Base-by-base conservation (phyloP, 2,888 invertebrate genomes). In the Baccha elongata region DNA sequence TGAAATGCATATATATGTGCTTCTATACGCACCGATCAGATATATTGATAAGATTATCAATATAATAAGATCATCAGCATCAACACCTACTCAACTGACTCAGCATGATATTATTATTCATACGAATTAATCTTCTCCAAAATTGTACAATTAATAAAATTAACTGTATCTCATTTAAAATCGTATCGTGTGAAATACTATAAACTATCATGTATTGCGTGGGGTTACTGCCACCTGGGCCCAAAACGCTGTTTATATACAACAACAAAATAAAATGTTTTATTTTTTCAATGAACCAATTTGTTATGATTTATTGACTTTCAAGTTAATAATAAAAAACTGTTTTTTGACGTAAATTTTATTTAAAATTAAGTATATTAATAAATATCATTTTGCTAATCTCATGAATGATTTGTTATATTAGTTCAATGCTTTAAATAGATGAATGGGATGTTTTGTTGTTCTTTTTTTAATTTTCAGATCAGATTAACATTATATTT, bases 271-370 rank as follows among this genome's bases (percentile, higher is more conserved):
- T 52, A 52, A 32, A 52, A 11, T 7, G 19, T 35, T 32, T n/a
- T 53, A 11, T 21, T 13, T 37, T 23, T 13, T 37, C 23, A 53
- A 53, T 35, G 19, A 21, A 53, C 19, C n/a, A 35, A 35, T 53
- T 53, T n/a, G 5, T 53, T 35, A 35, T 53, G 53, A 53, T 19
- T 53, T 35, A 53, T 19, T 35, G 19, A 7, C 17, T 53, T 32
- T 17, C 15, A 11, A 5, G 4, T n/a, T 53, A n/a, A n/a, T 44
- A 42, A 42, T 11, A 26, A 26, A 32, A 52, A n/a, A 17, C 6
- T n/a, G 19, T n/a, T n/a, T 35, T 55, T 29, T 8, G 10, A 37
- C 21, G 10, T 13, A 21, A 21, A 21, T 55, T 2, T 53, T n/a
- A 19, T 3, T 53, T n/a, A 15, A 32, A 6, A 17, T 19, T n/a